Conservation (phyloP, 2,113 vertebrate species). For the Halcyon malimbica region DNA sequence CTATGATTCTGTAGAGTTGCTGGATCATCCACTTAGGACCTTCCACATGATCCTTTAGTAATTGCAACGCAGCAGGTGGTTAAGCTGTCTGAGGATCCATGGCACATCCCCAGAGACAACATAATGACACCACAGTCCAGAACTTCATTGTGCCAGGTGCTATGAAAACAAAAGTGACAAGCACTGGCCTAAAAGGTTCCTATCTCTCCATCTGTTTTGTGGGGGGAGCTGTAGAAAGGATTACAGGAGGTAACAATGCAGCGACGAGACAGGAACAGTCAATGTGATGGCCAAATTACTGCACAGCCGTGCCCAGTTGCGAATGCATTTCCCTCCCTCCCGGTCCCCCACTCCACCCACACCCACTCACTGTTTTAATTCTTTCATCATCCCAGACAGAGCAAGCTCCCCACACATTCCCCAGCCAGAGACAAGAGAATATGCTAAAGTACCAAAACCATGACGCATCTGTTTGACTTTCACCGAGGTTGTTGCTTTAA, state of each 20-base stretch:
- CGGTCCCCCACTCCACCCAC: not conserved
- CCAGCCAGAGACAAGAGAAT: not conserved
- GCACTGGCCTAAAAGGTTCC: not conserved
- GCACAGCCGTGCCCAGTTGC: rapidly evolving
- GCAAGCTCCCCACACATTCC: not conserved
- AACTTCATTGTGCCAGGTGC: not conserved
- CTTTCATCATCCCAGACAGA: not conserved
- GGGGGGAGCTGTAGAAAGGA: not conserved
- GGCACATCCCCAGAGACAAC: not conserved
- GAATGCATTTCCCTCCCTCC: not conserved
- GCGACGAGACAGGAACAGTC: not conserved
- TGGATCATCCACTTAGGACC: not conserved
- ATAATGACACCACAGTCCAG: not conserved
- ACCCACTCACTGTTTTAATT: not conserved
- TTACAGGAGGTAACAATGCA: not conserved
- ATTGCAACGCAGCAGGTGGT: not conserved
- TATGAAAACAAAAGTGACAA: not conserved
- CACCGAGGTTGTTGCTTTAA: not conserved
- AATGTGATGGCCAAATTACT: rapidly evolving
- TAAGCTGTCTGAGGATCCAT: not conserved
- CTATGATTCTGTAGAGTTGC: not conserved
- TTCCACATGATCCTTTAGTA: not conserved
- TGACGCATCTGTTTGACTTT: not conserved
- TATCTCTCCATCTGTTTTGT: not conserved
- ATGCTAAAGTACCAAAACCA: not conserved